These are phyloP conservation scores for Ataeniobius toweri DNA, from an alignment of 2,797 vertebrate species.

Conservation along the genomic window DNA sequence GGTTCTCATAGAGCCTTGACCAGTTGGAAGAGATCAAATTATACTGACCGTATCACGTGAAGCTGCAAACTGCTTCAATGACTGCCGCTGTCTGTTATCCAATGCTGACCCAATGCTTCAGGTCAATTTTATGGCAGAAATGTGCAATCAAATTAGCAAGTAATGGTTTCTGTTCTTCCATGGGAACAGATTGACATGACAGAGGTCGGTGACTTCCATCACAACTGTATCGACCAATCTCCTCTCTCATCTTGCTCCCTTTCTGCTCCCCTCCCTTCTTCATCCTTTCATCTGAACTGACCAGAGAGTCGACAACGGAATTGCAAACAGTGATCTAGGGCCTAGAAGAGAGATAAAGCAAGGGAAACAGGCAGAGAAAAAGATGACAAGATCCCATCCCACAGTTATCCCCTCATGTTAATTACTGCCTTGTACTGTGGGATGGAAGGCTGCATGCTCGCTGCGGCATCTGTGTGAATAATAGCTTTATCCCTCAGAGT, in stretches of 20 bases:
- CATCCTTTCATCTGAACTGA: conserved; percentile 34
- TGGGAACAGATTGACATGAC: conserved; percentile 45
- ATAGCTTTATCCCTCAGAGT: conserved; percentile 13
- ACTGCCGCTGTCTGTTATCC: background rate
- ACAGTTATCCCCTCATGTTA: conserved; percentile 33
- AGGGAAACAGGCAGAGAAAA: conserved; percentile 16
- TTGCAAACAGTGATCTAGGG: conserved; percentile 32
- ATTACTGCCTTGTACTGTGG: conserved; percentile 47
- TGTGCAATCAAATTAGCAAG: conserved; percentile 13
- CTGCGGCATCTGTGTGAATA: conserved; percentile 29
- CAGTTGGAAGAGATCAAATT: conserved; percentile 25
- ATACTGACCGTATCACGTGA: conserved; percentile 29
- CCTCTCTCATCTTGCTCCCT: conserved; percentile 16
- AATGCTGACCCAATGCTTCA: background rate
- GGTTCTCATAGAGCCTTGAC: conserved; percentile 6
- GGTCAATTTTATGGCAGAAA: conserved; percentile 14
- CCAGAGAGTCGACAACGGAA: conserved; percentile 45
- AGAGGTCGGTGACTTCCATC: conserved; percentile 49
- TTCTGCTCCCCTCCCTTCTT: background rate
- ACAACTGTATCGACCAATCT: conserved; percentile 22
- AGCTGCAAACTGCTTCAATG: conserved; percentile 38
- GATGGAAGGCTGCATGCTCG: background rate
- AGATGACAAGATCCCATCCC: conserved; percentile 48
- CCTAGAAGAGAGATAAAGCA: conserved; percentile 43
- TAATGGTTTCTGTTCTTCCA: conserved; percentile 25